phyloP scores from a whole-genome alignment of 2,888 invertebrate genomes.

The Drosophila nr. fundita region DNA sequence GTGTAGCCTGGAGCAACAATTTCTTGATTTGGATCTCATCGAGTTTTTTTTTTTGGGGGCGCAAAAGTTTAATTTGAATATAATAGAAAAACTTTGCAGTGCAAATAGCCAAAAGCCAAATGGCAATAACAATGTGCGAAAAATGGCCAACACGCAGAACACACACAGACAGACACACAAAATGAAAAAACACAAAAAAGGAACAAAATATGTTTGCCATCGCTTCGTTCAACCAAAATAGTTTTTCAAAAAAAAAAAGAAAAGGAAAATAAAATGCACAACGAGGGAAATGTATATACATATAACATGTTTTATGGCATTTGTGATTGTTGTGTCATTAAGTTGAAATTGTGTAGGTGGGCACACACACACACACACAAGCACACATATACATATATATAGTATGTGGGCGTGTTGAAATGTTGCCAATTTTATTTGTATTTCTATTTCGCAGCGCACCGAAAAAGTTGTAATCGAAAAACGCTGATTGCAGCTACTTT shows the following conservation, averaged over 20 bases:
- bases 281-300: constrained; percentile 5
- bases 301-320: constrained; percentile 80
- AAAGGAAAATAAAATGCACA: constrained; percentile 8
- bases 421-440: constrained; percentile 69
- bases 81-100: constrained; percentile 77
- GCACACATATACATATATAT: constrained; percentile 13
- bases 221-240: constrained; percentile 49
- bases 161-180: constrained; percentile 35
- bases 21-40: constrained; percentile 44
- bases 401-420: constrained; percentile 53
- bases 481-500: constrained; percentile 43
- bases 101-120: constrained; percentile 63
- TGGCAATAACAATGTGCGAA: constrained; percentile 54
- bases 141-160: constrained; percentile 32
- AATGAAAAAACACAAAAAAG: neutral
- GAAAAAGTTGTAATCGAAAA: constrained; percentile 80
- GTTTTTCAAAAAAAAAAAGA: constrained; percentile 49
- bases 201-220: constrained; percentile 17
- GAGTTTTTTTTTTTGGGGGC: constrained; percentile 4
- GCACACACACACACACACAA: constrained; percentile 37
- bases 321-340: constrained; percentile 81
- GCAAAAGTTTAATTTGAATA: constrained; percentile 79
- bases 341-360: constrained; percentile 81
- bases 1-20: constrained; percentile 57
- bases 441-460: constrained; percentile 52